A percentile compares a stretch with the other conserved stretches of the same genome.
phyloP scores from a whole-genome alignment of 2,888 invertebrate species.

The Amphipyra berbera region DNA sequence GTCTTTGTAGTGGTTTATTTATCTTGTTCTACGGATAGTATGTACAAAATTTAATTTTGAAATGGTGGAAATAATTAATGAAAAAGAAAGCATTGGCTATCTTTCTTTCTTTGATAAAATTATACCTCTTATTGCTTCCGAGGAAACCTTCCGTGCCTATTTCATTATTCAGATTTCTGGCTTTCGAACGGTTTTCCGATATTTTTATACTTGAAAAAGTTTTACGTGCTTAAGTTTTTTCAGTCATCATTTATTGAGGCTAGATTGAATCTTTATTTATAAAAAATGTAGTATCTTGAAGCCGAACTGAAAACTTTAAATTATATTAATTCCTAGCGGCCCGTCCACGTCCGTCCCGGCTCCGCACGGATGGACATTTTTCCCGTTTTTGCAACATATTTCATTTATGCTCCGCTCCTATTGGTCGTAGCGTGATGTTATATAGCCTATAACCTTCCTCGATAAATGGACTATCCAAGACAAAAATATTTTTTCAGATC shows the following conservation, averaged over 20 bases:
- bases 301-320: neutral
- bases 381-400: too few relatives aligned
- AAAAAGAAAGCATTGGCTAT: slow-evolving; percentile 1
- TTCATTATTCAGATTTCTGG: slow-evolving; percentile 43
- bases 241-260: slow-evolving; percentile 1
- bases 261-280: neutral
- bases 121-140: slow-evolving; percentile 23
- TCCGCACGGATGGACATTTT: too few relatives aligned
- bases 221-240: slow-evolving; percentile 13
- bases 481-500: too few relatives aligned
- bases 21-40: too few relatives aligned
- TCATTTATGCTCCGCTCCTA: too few relatives aligned
- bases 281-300: neutral
- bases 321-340: neutral
- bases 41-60: slow-evolving; percentile 6
- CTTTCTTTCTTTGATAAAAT: too few relatives aligned
- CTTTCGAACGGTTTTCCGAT: slow-evolving; percentile 35
- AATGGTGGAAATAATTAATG: neutral
- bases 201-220: slow-evolving; percentile 39
- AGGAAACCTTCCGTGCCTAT: slow-evolving; percentile 17
- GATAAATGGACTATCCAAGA: too few relatives aligned
- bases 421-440: too few relatives aligned
- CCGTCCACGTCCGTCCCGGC: too few relatives aligned
- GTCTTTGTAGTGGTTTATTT: neutral
- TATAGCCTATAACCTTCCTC: too few relatives aligned